A percentile compares a stretch with the other conserved stretches of the same genome.
phyloP scores from a whole-genome alignment of 2,113 vertebrate species.

The Oreochromis aureus region DNA sequence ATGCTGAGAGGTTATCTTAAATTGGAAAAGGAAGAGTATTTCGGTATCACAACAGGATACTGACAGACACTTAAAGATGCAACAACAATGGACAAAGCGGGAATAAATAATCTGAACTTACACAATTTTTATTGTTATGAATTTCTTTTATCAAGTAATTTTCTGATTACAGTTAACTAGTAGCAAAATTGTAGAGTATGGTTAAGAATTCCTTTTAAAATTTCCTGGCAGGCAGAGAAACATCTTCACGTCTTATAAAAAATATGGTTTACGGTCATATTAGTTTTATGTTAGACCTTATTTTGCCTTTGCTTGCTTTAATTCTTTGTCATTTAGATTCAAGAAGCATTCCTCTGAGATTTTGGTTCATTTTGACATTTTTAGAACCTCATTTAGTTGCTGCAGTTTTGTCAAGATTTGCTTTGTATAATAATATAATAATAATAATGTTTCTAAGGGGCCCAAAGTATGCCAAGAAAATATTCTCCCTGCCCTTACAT shows the following conservation, averaged over 20 bases:
- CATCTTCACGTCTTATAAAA: not conserved
- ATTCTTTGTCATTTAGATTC: not conserved
- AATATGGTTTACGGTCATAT: not conserved
- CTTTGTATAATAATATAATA: not conserved
- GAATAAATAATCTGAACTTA: not conserved
- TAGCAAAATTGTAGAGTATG: not conserved
- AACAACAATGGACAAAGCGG: not conserved
- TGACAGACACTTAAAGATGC: not conserved
- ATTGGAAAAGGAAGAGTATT: not conserved
- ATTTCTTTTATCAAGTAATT: not conserved
- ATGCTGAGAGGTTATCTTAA: not conserved
- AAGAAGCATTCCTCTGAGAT: not conserved
- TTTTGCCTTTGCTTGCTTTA: not conserved
- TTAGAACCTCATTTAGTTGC: not conserved
- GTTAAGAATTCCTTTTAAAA: not conserved
- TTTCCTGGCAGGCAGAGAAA: not conserved
- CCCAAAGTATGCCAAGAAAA: not conserved
- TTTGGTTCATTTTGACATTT: not conserved
- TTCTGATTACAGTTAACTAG: not conserved
- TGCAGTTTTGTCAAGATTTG: not conserved
- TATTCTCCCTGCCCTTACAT: not conserved
- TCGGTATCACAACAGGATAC: not conserved
- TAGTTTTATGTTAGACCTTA: not conserved
- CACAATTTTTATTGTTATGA: not conserved
- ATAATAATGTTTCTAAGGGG: not conserved